Evolutionary conservation across 30 jellyfish, hydroid and myxozoan species (phyloP).

Genomic region (Pelagia noctiluca): DNA sequence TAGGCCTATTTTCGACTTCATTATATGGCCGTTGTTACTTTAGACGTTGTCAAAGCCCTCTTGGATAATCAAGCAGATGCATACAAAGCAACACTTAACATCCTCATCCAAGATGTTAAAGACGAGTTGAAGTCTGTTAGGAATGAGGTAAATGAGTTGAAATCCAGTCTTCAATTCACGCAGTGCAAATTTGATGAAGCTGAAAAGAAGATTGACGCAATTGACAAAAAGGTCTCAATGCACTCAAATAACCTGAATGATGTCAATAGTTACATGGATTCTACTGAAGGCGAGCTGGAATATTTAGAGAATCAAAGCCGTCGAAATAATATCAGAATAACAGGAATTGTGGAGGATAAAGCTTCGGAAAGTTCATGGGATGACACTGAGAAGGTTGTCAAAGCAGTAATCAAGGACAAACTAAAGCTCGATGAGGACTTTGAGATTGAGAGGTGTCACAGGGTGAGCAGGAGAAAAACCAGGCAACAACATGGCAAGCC

Average conservation of each 20-base stretch:
- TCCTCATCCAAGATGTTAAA: background rate
- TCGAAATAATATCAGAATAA: background rate
- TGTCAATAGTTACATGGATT: background rate
- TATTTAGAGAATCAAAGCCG: constrained; percentile 32
- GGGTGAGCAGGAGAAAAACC: background rate
- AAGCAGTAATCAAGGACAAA: constrained; percentile 22
- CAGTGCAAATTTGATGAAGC: background rate
- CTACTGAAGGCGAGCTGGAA: constrained; percentile 8
- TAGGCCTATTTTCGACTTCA: too few relatives aligned
- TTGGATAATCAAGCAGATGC: too few relatives aligned
- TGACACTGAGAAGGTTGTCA: constrained; percentile 37
- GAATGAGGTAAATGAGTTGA: background rate
- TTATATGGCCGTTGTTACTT: too few relatives aligned
- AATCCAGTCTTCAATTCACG: background rate
- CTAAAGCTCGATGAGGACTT: constrained; percentile 9
- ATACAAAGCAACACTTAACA: too few relatives aligned
- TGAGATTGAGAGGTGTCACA: constrained; percentile 30
- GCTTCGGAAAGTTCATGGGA: constrained; percentile 27
- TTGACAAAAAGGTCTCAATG: background rate
- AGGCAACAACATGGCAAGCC: background rate
- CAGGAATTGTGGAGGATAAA: constrained; percentile 7
- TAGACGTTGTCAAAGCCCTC: too few relatives aligned
- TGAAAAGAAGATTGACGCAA: background rate
- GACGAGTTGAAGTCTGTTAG: background rate
- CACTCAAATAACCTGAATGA: background rate